These are phyloP conservation scores for Noctua fimbriata DNA, from an alignment of 2,888 invertebrate species.

Conservation along the genomic window DNA sequence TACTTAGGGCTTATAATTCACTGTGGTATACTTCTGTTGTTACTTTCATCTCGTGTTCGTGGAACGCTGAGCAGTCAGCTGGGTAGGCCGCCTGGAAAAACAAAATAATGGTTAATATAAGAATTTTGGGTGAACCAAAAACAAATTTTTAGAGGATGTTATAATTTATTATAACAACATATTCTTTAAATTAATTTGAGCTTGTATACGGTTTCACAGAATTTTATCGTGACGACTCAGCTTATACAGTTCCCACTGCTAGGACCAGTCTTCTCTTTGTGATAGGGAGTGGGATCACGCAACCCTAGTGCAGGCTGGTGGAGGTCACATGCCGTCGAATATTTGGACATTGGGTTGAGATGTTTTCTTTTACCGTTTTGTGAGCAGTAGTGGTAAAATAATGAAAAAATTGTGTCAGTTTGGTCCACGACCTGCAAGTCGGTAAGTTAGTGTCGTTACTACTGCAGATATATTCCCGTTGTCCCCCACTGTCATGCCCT, in stretches of 20 bases:
- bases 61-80: constrained; percentile 94
- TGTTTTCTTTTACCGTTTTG: background rate
- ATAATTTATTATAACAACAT: no score
- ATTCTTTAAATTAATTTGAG: background rate
- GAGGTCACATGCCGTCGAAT: no score
- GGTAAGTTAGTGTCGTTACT: no score
- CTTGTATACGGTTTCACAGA: background rate
- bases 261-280: background rate
- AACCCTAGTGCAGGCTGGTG: background rate
- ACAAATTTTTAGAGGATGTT: background rate
- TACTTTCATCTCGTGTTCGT: constrained; percentile 95
- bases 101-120: background rate
- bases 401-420: background rate
- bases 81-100: constrained; percentile 91
- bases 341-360: background rate
- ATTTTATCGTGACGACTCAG: background rate
- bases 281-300: background rate
- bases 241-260: background rate
- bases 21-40: constrained; percentile 95
- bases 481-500: no score
- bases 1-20: constrained; percentile 91
- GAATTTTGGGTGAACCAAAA: background rate
- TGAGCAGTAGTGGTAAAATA: no score
- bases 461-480: no score
- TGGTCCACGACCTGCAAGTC: background rate